These are phyloP conservation scores for Ptiloglossa arizonensis DNA, from an alignment of 1,140 invertebrate genomes.

Conservation along the genomic window DNA sequence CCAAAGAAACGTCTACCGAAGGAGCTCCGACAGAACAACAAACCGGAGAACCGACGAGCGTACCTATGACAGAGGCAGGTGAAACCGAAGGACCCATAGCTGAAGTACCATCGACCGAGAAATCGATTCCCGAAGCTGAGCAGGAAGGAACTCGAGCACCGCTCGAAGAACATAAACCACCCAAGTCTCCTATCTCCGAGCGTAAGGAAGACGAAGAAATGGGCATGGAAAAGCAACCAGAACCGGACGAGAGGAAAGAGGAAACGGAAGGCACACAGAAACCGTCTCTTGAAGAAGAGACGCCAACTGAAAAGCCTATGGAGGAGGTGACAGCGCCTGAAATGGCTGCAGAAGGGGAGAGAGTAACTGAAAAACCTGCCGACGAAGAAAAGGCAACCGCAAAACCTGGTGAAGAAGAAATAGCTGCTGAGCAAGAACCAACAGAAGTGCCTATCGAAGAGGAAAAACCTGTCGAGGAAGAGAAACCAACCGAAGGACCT, in stretches of 20 bases:
- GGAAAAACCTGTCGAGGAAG: constrained; percentile 17
- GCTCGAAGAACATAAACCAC: neutral
- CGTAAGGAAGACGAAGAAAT: constrained; percentile 34
- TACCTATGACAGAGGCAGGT: constrained; percentile 6
- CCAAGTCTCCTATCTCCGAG: constrained; percentile 18
- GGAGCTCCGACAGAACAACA: constrained; percentile 28
- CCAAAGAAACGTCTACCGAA: constrained; percentile 44
- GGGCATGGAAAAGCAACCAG: neutral
- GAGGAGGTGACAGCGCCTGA: too few species aligned
- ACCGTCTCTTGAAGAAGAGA: constrained; percentile 48
- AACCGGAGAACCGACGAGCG: neutral
- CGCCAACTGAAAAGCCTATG: neutral
- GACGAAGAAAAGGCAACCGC: constrained; percentile 38
- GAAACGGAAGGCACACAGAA: constrained; percentile 44
- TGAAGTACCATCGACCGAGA: neutral
- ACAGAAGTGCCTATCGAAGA: constrained; percentile 26
- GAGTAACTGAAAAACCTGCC: constrained; percentile 31
- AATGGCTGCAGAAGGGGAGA: too few species aligned
- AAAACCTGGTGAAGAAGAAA: constrained; percentile 34
- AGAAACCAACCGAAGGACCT: constrained; percentile 49
- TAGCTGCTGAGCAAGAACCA: constrained; percentile 31
- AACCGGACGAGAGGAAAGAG: constrained; percentile 5
- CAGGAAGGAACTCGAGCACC: constrained; percentile 6
- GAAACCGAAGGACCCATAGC: neutral
- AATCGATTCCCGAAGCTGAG: neutral